phyloP scores from a whole-genome alignment of 2,888 invertebrate genomes.

The Unio pictorum region DNA sequence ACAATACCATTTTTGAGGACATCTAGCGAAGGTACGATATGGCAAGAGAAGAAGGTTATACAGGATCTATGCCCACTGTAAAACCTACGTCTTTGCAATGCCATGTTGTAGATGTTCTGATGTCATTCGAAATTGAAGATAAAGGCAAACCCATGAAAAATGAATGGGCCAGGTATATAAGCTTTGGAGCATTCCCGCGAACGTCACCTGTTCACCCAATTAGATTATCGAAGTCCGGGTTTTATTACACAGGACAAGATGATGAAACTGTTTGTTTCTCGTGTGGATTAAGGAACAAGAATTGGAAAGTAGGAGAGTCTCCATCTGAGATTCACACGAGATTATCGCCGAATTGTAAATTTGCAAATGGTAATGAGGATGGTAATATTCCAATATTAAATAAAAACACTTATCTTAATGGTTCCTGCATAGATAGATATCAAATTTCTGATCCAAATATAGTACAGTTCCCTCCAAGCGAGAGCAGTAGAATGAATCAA shows the following conservation, averaged over 20 bases:
- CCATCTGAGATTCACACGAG: constrained; percentile 4
- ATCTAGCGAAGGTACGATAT: no score
- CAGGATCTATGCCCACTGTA: no score
- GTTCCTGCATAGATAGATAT: no score
- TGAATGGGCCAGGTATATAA: constrained; percentile 7
- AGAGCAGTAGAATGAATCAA: no score
- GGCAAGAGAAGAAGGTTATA: no score
- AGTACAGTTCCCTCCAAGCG: no score
- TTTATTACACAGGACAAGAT: constrained; percentile 5
- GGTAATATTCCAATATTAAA: constrained; percentile 6
- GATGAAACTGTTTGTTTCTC: constrained; percentile 9
- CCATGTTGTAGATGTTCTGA: no score
- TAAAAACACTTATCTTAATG: no score
- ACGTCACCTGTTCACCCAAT: constrained; percentile 2
- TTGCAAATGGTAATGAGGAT: neutral
- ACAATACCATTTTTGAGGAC: no score
- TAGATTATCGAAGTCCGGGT: constrained; percentile 7
- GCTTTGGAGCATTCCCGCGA: constrained; percentile 3
- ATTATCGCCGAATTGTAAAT: constrained; percentile 8
- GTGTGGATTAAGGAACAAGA: constrained; percentile 6
- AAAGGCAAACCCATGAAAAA: constrained; percentile 2
- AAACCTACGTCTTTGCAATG: no score
- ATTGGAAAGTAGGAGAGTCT: constrained; percentile 3
- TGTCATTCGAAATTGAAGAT: no score
- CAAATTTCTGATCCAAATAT: no score